Conservation (phyloP, 2,888 invertebrate species). For the Allophyes oxyacanthae region DNA sequence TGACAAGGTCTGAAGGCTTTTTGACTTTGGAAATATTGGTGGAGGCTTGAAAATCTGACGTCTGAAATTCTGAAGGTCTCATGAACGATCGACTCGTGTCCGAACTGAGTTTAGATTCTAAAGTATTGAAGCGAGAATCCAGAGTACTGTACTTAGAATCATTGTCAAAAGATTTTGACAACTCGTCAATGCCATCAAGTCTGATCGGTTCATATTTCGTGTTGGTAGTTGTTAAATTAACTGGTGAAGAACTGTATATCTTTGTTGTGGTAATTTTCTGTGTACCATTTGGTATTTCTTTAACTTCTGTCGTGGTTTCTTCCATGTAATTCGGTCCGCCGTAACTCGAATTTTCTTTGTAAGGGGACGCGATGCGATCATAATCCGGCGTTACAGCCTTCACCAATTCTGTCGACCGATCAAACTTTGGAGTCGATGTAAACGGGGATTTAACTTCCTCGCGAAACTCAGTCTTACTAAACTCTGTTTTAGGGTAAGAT, state of each 20-base stretch:
- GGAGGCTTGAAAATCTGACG: slow-evolving; percentile 75
- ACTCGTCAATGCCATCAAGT: slow-evolving; percentile 86
- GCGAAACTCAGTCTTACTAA: slow-evolving; percentile 72
- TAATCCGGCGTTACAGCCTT: slow-evolving; percentile 81
- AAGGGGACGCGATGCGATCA: slow-evolving; percentile 81
- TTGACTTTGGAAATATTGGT: slow-evolving; percentile 73
- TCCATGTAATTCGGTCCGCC: slow-evolving; percentile 85
- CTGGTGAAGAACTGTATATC: slow-evolving; percentile 88
- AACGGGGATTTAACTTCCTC: slow-evolving; percentile 82
- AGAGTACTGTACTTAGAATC: slow-evolving; percentile 85
- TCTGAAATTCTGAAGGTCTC: slow-evolving; percentile 86
- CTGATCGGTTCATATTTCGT: slow-evolving; percentile 85
- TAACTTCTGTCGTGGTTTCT: slow-evolving; percentile 87
- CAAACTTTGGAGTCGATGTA: slow-evolving; percentile 81
- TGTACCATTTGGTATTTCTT: slow-evolving; percentile 87
- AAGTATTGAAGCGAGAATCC: slow-evolving; percentile 82
- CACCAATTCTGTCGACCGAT: slow-evolving; percentile 76
- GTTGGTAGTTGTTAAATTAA: slow-evolving; percentile 84
- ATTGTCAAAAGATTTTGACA: slow-evolving; percentile 86
- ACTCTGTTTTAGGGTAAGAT: slow-evolving; percentile 80
- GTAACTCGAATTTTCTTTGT: slow-evolving; percentile 75
- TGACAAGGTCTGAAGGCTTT: slow-evolving; percentile 78
- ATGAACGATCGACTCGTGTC: slow-evolving; percentile 86
- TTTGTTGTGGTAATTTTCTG: slow-evolving; percentile 89
- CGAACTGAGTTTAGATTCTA: slow-evolving; percentile 83